Conservation (phyloP, 2,797 vertebrate species). For the Cossypha heuglini region DNA sequence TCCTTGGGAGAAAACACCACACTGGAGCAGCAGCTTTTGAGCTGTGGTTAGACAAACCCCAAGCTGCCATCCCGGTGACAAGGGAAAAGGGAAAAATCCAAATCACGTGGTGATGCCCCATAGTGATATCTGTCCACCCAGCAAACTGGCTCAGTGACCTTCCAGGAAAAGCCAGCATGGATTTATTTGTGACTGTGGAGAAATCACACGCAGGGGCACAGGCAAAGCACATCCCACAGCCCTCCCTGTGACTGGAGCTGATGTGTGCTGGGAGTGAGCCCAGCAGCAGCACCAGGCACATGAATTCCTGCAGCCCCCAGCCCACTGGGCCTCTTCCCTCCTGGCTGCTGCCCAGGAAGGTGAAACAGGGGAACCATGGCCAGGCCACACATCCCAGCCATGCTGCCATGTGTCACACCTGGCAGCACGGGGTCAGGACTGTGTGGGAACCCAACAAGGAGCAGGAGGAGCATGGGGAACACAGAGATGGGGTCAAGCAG, state of each 20-base stretch:
- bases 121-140: not conserved
- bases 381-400: not conserved
- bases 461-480: not conserved
- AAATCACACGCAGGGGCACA: fast-evolving
- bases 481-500: not conserved
- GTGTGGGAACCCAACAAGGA: fast-evolving
- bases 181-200: fast-evolving
- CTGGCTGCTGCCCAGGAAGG: not conserved
- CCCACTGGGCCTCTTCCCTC: not conserved
- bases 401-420: fast-evolving
- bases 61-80: fast-evolving
- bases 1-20: not conserved
- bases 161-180: not conserved
- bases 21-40: not conserved
- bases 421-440: fast-evolving
- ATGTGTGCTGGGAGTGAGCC: fast-evolving
- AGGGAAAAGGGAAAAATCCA: not conserved
- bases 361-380: fast-evolving
- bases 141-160: not conserved
- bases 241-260: fast-evolving
- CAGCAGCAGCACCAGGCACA: not conserved
- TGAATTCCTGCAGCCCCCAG: not conserved
- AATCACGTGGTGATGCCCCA: not conserved
- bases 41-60: not conserved
- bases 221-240: not conserved